These are phyloP conservation scores for Volucella zonaria DNA, from an alignment of 2,888 invertebrate species.

Conservation along the genomic window DNA sequence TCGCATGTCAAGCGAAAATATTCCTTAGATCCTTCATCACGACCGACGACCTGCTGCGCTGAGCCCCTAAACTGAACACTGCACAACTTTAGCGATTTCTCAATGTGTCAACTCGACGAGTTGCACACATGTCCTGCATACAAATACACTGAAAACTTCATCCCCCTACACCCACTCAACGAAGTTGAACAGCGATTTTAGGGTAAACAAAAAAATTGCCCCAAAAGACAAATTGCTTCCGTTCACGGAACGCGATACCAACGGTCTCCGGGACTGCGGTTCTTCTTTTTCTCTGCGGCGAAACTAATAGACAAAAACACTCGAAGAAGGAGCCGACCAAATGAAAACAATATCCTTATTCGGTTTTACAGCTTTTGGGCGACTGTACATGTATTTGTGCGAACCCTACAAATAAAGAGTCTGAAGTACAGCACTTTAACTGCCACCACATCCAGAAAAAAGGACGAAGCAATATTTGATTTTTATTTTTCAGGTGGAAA, in stretches of 20 bases:
- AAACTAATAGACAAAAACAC: conserved; percentile 21
- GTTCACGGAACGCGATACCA: conserved; percentile 65
- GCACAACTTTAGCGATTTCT: conserved; percentile 65
- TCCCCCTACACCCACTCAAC: background rate
- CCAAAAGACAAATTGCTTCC: conserved; percentile 71
- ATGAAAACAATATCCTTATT: conserved; percentile 52
- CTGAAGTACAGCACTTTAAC: too few species aligned
- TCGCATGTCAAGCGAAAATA: conserved; percentile 62
- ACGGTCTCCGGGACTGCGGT: conserved; percentile 47
- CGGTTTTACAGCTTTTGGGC: conserved; percentile 38
- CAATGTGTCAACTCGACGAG: conserved; percentile 65
- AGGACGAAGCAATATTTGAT: conserved; percentile 42
- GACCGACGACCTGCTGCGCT: conserved; percentile 15
- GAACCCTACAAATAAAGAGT: conserved; percentile 7
- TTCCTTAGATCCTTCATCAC: conserved; percentile 57
- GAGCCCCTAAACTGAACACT: conserved; percentile 36
- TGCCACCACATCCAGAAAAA: background rate
- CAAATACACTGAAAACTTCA: conserved; percentile 2
- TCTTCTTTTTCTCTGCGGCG: background rate
- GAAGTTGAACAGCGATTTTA: conserved; percentile 5
- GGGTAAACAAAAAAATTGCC: conserved; percentile 47
- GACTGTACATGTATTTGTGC: background rate
- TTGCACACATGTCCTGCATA: conserved; percentile 28
- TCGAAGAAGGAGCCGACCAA: conserved; percentile 20
- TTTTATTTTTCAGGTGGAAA: conserved; percentile 39